Percentiles rank a stretch among this genome's conserved stretches.
Evolutionary conservation across 2,888 invertebrate species (phyloP).

Genomic region (Aethes cnicana): DNA sequence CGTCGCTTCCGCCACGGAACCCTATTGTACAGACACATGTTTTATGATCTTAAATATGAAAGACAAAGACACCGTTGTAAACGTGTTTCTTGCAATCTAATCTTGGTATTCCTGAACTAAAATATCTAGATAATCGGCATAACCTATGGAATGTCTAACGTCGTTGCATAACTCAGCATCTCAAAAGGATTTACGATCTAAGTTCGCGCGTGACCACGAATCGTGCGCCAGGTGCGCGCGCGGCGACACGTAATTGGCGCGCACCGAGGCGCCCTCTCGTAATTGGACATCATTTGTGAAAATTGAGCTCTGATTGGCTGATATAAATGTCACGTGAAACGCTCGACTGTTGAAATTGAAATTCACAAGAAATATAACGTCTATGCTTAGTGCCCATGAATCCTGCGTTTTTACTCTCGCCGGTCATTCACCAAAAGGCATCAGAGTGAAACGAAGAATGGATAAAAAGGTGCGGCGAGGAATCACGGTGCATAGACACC

Average conservation of each 20-base stretch:
- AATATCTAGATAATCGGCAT: background rate
- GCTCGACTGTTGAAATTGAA: conserved; percentile 27
- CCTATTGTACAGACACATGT: no score
- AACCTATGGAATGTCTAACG: conserved; percentile 14
- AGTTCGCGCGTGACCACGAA: conserved; percentile 66
- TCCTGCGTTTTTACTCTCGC: conserved; percentile 76
- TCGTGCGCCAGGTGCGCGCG: conserved; percentile 75
- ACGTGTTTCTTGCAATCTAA: background rate
- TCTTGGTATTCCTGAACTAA: background rate
- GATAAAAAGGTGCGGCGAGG: conserved; percentile 76
- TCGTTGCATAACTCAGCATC: conserved; percentile 33
- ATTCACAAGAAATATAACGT: conserved; percentile 52
- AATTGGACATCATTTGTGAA: conserved; percentile 74
- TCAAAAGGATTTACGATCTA: conserved; percentile 61
- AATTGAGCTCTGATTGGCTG: conserved; percentile 65
- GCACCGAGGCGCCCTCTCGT: conserved; percentile 68
- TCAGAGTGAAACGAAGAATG: conserved; percentile 69
- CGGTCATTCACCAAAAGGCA: conserved; percentile 77
- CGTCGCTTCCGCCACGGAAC: conserved; percentile 58
- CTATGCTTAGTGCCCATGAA: conserved; percentile 70
- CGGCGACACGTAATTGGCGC: conserved; percentile 72
- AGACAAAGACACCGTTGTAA: background rate
- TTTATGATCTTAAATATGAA: background rate
- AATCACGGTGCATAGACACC: conserved; percentile 76
- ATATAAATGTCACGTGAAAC: conserved; percentile 61